phyloP scores from a whole-genome alignment of 2,113 vertebrate genomes.

The Podocnemis expansa region DNA sequence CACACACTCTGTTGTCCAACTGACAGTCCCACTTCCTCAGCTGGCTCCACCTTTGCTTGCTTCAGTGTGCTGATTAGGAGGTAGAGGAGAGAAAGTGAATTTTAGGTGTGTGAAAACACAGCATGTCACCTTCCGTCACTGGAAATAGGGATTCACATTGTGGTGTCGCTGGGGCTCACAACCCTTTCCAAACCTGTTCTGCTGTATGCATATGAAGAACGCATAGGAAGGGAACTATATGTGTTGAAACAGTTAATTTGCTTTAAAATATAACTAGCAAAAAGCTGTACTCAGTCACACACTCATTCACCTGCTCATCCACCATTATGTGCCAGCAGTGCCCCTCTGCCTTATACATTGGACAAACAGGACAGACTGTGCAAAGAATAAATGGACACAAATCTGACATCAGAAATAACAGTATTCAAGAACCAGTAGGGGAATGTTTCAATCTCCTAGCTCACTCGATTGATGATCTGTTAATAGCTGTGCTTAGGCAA shows the following conservation, averaged over 20 bases:
- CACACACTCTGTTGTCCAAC: background rate
- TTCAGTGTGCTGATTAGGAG: background rate
- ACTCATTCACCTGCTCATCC: no score
- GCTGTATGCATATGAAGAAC: background rate
- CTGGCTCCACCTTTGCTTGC: background rate
- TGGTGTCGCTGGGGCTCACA: background rate
- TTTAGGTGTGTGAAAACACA: background rate
- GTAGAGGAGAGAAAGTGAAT: background rate
- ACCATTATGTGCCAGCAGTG: no score
- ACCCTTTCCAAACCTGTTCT: background rate
- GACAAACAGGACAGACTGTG: no score
- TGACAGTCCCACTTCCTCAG: background rate
- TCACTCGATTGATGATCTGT: no score
- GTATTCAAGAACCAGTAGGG: no score
- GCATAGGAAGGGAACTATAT: background rate
- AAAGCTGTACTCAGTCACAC: background rate
- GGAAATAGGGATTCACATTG: background rate
- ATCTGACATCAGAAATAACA: no score
- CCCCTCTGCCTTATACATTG: no score
- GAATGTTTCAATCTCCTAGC: no score
- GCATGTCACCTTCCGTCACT: background rate
- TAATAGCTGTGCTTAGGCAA: no score
- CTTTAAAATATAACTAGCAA: background rate
- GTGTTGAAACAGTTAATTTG: background rate
- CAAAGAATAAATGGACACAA: no score